Percentiles rank a stretch among this genome's conserved stretches.
Conservation (phyloP, 2,888 invertebrate genomes). For the Lepidonotus clava region DNA sequence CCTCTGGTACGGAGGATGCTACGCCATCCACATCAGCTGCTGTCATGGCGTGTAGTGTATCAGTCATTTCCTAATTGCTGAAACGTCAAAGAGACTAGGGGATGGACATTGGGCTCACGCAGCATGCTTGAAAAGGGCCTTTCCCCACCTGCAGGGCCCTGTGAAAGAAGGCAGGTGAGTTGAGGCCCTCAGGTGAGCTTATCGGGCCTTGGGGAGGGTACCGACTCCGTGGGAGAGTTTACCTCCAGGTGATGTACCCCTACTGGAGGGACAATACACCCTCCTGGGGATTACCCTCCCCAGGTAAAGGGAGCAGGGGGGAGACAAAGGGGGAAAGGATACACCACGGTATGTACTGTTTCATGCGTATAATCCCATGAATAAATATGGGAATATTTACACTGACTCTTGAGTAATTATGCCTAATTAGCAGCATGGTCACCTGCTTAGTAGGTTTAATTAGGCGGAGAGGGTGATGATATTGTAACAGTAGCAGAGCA, state of each 20-base stretch:
- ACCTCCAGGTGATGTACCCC: neutral
- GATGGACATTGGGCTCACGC: neutral
- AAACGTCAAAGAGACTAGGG: neutral
- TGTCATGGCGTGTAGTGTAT: neutral
- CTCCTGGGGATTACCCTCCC: neutral
- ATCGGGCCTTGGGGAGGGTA: conserved; percentile 4
- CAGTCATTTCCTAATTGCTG: neutral
- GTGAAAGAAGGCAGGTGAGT: conserved; percentile 5
- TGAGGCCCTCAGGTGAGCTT: neutral
- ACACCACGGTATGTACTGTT: neutral
- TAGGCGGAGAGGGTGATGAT: neutral
- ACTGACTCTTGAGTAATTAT: neutral
- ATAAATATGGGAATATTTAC: neutral
- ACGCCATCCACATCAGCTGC: neutral
- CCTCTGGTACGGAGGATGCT: neutral
- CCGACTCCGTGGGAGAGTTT: conserved; percentile 9
- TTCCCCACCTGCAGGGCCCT: neutral
- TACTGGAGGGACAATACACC: neutral
- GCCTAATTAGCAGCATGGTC: neutral
- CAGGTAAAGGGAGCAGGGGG: neutral
- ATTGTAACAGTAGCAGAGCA: no score
- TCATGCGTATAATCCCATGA: neutral
- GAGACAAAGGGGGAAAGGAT: neutral
- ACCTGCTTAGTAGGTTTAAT: neutral
- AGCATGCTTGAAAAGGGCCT: neutral